Evolutionary conservation across 2,888 invertebrate species (phyloP).

Genomic region (Rapana venosa): DNA sequence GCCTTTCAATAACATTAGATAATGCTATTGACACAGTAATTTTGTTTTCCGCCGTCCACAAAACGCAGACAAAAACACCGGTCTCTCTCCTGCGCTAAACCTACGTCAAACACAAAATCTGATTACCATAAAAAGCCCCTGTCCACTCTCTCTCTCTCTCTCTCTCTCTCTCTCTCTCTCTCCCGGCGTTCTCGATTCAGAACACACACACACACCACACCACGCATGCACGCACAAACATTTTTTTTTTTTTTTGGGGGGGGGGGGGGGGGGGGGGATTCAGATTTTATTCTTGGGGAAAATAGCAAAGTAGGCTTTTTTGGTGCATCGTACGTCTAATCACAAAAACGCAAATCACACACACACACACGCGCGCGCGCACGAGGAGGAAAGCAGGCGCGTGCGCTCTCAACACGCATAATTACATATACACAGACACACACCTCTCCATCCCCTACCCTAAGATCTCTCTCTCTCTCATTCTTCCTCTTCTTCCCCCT

Average conservation of each 20-base stretch:
- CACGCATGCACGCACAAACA: neutral
- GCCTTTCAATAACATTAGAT: slow-evolving; percentile 7
- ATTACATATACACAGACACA: too few relatives aligned
- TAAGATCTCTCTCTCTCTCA: neutral
- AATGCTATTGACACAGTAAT: slow-evolving; percentile 5
- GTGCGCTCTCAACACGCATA: too few relatives aligned
- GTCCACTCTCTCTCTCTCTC: neutral
- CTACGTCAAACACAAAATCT: slow-evolving; percentile 5
- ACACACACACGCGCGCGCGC: too few relatives aligned
- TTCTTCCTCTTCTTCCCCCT: neutral
- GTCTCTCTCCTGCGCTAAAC: neutral
- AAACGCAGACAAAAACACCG: slow-evolving; percentile 3
- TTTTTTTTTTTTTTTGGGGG: too few relatives aligned
- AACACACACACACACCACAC: neutral
- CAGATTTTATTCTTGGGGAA: too few relatives aligned
- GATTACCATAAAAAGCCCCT: neutral
- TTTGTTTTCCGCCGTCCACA: neutral
- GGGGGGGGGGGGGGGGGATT: too few relatives aligned
- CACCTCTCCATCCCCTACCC: neutral
- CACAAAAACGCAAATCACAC: too few relatives aligned
- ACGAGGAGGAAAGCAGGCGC: too few relatives aligned
- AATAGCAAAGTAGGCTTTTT: too few relatives aligned
- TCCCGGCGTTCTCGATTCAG: too few relatives aligned
- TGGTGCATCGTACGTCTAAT: too few relatives aligned
- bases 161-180: neutral